Evolutionary conservation across 2,888 invertebrate species (phyloP), one percentile per base, ranked within the genome.

Genomic region (Tinea semifulvella): DNA sequence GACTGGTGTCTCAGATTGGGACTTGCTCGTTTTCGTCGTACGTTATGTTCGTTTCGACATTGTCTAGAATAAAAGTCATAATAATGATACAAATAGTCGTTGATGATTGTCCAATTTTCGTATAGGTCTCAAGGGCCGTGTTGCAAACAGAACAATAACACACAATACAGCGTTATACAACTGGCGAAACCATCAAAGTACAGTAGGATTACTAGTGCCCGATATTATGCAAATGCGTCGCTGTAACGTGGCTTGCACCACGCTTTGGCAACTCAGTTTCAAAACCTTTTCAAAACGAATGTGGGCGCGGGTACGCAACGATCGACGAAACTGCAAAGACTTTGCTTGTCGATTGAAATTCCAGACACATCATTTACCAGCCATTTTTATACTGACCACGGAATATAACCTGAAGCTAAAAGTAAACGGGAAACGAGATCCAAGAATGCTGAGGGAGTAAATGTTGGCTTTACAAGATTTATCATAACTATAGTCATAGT

Each of bases 141-240:
- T 53, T 54, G 54, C 55, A 57, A 58, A 50, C 47, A 44, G 47
- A 49, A 56, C 57, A 58, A 61, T 60, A 59, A 56, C 52, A 39
- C 16, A 39, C 39, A 39, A 40, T 22, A 19, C 22, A 22, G 11
- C 31, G 63, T 71, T 66, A 67, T 68, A 72, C 66, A 68, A 69
- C 60, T 62, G 63, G 65, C 55, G 58, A 69, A 64, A 65, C 57
- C 56, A 56, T 28, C 61, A 57, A 64, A 60, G 60, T 59, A 54
- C 62, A 57, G 39, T 19, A 55, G 58, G 63, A 65, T 67, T 69
- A 66, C 71, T 59, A 63, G 67, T 65, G 70, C 65, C 66, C 65
- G 57, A 68, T 65, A 66, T 79, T 77, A 77, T 77, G 79, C 73
- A 77, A 79, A 79, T 75, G 63, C 59, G 59, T 62, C 64, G 65